Conservation (phyloP, 1,140 invertebrate species). For the Stratiolaelaps scimitus region DNA sequence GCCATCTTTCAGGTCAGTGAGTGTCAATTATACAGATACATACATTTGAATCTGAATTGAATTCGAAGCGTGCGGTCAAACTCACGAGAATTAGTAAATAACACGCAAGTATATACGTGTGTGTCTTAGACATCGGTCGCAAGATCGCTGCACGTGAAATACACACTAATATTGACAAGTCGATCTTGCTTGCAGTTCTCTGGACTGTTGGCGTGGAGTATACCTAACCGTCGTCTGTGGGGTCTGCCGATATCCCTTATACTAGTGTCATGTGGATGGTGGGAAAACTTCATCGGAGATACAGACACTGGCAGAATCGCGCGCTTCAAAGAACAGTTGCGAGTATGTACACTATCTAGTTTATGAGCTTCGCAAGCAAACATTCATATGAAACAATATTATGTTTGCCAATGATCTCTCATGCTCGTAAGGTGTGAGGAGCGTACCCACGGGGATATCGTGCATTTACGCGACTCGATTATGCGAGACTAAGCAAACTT, state of each 20-base stretch:
- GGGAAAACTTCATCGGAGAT: slow-evolving; percentile 46
- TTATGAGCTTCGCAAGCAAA: no score
- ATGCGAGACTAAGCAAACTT: no score
- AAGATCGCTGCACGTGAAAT: neutral
- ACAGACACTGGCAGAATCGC: slow-evolving; percentile 2
- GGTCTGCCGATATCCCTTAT: slow-evolving; percentile 43
- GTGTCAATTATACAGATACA: neutral
- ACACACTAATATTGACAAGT: no score
- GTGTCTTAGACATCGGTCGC: no score
- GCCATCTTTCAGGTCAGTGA: slow-evolving; percentile 3
- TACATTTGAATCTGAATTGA: neutral
- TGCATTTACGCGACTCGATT: no score
- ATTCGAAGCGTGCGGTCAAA: slow-evolving; percentile 4
- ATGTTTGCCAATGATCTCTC: no score
- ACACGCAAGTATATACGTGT: no score
- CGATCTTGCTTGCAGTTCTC: neutral
- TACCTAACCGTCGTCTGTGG: slow-evolving; percentile 36
- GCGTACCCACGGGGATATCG: no score
- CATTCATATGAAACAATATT: no score
- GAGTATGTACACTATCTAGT: no score
- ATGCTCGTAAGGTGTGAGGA: no score
- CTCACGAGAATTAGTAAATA: neutral
- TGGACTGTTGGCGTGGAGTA: slow-evolving; percentile 4
- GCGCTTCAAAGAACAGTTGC: no score
- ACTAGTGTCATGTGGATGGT: slow-evolving; percentile 45